Evolutionary conservation across 2,888 invertebrate species (phyloP).

Genomic region (Phania funesta): DNA sequence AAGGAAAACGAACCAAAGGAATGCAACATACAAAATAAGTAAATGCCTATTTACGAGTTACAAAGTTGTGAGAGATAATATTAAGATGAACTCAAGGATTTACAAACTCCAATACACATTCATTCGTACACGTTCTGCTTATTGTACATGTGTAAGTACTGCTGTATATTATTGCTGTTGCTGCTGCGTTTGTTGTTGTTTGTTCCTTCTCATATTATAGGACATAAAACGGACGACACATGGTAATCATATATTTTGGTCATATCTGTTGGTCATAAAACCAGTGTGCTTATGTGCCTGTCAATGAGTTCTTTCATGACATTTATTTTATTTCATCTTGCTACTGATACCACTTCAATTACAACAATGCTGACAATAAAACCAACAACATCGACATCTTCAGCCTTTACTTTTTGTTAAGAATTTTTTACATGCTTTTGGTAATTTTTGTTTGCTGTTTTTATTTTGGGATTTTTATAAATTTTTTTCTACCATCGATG

Average conservation of each 20-base stretch:
- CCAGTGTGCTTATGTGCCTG: conserved; percentile 80
- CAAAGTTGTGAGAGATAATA: conserved; percentile 51
- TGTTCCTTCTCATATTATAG: not conserved
- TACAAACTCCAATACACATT: conserved; percentile 3
- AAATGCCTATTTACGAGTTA: conserved; percentile 78
- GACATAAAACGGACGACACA: conserved; percentile 74
- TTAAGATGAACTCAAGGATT: conserved; percentile 54
- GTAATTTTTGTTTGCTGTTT: conserved; percentile 38
- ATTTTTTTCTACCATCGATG: conserved; percentile 1
- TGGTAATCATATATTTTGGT: conserved; percentile 80
- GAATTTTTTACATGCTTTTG: conserved; percentile 56
- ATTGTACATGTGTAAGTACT: not conserved
- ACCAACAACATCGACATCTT: no score
- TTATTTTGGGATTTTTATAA: conserved; percentile 20
- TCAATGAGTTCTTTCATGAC: conserved; percentile 79
- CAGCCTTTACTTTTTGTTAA: conserved; percentile 18
- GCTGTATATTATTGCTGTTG: not conserved
- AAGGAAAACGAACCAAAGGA: conserved; percentile 24
- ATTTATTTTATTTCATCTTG: conserved; percentile 75
- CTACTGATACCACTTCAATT: conserved; percentile 60
- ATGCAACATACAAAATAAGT: conserved; percentile 67
- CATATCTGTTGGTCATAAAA: conserved; percentile 79
- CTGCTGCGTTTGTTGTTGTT: not conserved
- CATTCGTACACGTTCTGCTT: no score
- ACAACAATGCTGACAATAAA: conserved; percentile 10